These are phyloP conservation scores for Sturnus vulgaris DNA, from an alignment of 2,113 vertebrate species.

Conservation along the genomic window DNA sequence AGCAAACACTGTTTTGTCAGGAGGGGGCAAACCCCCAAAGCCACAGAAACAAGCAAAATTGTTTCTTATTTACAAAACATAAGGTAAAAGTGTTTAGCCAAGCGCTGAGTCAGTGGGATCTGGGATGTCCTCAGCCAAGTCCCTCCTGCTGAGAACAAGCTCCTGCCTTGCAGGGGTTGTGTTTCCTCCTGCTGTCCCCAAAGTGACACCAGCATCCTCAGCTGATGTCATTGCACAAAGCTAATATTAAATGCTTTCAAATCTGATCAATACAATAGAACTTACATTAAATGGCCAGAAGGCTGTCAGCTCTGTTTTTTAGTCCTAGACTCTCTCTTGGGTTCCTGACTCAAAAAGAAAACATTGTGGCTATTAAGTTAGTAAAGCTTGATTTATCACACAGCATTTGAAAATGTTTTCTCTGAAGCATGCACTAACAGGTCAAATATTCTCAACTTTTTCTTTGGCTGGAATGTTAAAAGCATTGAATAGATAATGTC, in stretches of 20 bases:
- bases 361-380: slow-evolving; percentile 69
- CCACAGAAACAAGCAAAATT: neutral
- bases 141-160: neutral
- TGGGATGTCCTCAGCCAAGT: neutral
- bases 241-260: slow-evolving; percentile 45
- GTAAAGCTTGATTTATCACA: slow-evolving; percentile 75
- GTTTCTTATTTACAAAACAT: neutral
- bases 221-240: neutral
- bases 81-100: neutral
- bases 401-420: slow-evolving; percentile 70
- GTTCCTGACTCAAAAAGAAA: slow-evolving; percentile 64
- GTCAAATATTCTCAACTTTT: slow-evolving; percentile 40
- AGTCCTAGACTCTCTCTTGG: slow-evolving; percentile 48
- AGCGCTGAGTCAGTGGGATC: slow-evolving; percentile 12
- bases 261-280: slow-evolving; percentile 65
- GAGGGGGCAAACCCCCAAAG: neutral
- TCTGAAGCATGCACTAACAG: slow-evolving; percentile 70
- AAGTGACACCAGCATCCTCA: slow-evolving; percentile 49
- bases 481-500: neutral
- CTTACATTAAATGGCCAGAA: slow-evolving; percentile 58
- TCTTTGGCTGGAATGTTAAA: slow-evolving; percentile 4
- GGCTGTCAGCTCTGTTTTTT: slow-evolving; percentile 28
- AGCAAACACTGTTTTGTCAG: neutral
- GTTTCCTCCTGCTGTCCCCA: slow-evolving; percentile 14
- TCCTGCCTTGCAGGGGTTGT: slow-evolving; percentile 33